Evolutionary conservation across 1,140 invertebrate species (phyloP), one percentile per base, ranked within the genome.

Genomic region (Drosophila varians): DNA sequence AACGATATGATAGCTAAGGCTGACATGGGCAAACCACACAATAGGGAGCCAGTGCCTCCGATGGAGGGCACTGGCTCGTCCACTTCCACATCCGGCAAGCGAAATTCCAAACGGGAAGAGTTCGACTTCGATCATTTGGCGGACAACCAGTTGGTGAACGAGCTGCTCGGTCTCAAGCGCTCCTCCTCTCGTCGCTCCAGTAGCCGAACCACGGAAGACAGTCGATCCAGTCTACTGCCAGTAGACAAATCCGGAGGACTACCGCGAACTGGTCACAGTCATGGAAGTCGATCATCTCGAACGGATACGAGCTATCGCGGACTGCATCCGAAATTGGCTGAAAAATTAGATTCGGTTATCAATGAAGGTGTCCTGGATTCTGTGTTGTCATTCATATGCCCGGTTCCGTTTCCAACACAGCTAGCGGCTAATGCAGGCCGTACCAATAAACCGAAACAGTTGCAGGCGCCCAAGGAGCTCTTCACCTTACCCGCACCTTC

Each of bases 321-420:
- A 0, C 16, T 91, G 14, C 88, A 91, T 78, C 77, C 90, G 3
- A 82, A 86, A 26, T 46, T 91, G 5, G 77, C 52, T 9, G 83
- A 91, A 38, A 89, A 91, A 65, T 42, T 91, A 19, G 90, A 91
- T 53, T 74, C 95, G 92, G 93, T 96, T 4, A 92, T 96, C 51
- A 94, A 95, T 45, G 95, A 96, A 92, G 95, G 95, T 18, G 93
- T 96, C 55, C 90, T 96, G 16, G 96, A 96, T 90, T 96, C 95
- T 0, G 94, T 96, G 55, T 83, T 96, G 7, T 94, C 95, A 0
- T 95, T 95, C 64, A 92, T 96, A 9, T 91, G 90, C 36, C 89
- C 89, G 6, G 68, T 88, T 5, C 76, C 68, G 1, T 26, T 86
- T 28, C 89, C 89, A 2, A 26, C 47, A 0, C 36, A 71, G 1